Evolutionary conservation across 2,113 vertebrate genomes (phyloP).

Genomic region (Argyrosomus japonicus): DNA sequence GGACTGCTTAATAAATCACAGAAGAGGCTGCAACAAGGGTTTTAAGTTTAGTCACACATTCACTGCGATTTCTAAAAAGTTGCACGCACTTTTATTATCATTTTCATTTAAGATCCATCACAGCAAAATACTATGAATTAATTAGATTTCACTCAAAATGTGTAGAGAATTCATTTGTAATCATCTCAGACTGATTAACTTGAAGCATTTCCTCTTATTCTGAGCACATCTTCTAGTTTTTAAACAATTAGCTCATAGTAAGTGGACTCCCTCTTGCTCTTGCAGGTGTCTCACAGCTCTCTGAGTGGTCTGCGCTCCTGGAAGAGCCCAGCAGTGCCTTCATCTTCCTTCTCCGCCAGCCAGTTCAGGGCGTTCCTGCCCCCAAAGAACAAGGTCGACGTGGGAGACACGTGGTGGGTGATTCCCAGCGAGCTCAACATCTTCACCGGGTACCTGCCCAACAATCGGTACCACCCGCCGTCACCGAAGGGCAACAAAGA

Average conservation of each 20-base stretch:
- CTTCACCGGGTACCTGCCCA: constrained; percentile 96
- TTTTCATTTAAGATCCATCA: too few species aligned
- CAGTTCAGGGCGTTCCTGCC: constrained; percentile 94
- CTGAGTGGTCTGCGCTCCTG: constrained; percentile 93
- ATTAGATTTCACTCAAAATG: not conserved
- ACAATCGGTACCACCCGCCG: constrained; percentile 95
- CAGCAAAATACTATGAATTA: not conserved
- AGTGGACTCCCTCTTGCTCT: not conserved
- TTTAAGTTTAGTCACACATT: not conserved
- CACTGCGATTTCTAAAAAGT: not conserved
- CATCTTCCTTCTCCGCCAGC: constrained; percentile 83
- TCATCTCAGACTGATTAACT: not conserved
- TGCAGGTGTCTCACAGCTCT: constrained; percentile 91
- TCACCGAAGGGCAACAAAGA: constrained; percentile 94
- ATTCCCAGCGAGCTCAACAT: constrained; percentile 95
- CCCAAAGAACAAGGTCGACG: constrained; percentile 86
- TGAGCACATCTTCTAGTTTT: too few species aligned
- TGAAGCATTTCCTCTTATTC: too few species aligned
- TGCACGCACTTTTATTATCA: not conserved
- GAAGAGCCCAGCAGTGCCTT: constrained; percentile 85
- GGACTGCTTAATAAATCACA: not conserved
- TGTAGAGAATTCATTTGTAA: not conserved
- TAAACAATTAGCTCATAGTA: not conserved
- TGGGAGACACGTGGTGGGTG: constrained; percentile 95
- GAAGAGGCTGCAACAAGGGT: not conserved